A percentile compares a stretch with the other conserved stretches of the same genome.
Evolutionary conservation across 2,888 invertebrate genomes (phyloP).

Genomic region (Drosophila antonietae): DNA sequence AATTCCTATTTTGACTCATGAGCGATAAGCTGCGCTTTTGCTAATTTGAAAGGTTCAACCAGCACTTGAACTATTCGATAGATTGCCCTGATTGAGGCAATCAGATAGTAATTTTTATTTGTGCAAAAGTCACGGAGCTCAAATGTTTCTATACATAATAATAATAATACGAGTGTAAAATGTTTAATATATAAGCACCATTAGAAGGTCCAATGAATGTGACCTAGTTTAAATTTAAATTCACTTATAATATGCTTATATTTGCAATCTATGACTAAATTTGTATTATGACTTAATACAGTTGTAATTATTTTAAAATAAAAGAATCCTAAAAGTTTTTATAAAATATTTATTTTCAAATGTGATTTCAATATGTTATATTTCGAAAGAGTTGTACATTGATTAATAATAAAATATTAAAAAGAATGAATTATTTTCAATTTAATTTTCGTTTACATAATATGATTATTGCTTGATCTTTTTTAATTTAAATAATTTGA

Average conservation of each 20-base stretch:
- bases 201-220: background rate
- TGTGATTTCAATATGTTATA: too few species aligned
- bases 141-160: background rate
- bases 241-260: background rate
- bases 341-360: too few species aligned
- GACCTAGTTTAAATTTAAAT: slow-evolving; percentile 1
- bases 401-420: too few species aligned
- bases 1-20: slow-evolving; percentile 11
- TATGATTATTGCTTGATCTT: too few species aligned
- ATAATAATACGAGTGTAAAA: background rate
- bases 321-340: background rate
- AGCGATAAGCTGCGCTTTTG: slow-evolving; percentile 34
- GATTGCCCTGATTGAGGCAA: slow-evolving; percentile 12
- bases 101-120: slow-evolving; percentile 23
- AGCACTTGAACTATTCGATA: slow-evolving; percentile 31
- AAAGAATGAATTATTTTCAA: too few species aligned
- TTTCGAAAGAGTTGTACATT: too few species aligned
- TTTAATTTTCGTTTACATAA: too few species aligned
- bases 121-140: slow-evolving; percentile 31
- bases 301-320: background rate
- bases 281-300: background rate
- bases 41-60: slow-evolving; percentile 20
- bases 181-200: background rate
- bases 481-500: too few species aligned
- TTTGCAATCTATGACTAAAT: background rate